These are phyloP conservation scores for Cataglyphis albicans DNA, from an alignment of 2,888 invertebrate genomes.

Conservation along the genomic window DNA sequence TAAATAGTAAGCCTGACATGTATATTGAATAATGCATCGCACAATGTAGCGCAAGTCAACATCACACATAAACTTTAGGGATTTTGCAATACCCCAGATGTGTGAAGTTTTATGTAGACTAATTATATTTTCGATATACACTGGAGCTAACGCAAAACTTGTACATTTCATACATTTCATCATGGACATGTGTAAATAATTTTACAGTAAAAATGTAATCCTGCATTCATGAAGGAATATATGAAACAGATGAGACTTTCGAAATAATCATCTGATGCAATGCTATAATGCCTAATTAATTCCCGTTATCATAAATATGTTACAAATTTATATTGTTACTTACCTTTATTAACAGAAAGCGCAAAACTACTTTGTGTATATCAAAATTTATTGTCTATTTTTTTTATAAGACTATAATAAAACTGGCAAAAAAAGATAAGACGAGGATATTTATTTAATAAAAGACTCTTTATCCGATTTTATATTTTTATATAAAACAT, in stretches of 20 bases:
- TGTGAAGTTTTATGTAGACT: conserved; percentile 33
- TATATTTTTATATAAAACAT: conserved; percentile 36
- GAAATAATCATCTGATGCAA: conserved; percentile 16
- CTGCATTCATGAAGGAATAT: not conserved
- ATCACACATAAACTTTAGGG: not conserved
- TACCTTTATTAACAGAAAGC: conserved; percentile 1
- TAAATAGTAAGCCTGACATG: not conserved
- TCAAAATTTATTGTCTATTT: conserved; percentile 13
- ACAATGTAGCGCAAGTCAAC: conserved; percentile 1
- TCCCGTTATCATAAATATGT: conserved; percentile 21
- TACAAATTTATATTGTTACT: not conserved
- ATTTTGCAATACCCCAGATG: conserved; percentile 30
- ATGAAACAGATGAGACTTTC: conserved; percentile 1
- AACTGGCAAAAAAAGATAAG: conserved; percentile 27
- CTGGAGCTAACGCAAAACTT: not conserved
- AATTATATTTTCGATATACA: conserved; percentile 39
- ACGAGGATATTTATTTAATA: conserved; percentile 13
- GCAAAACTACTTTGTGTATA: conserved; percentile 5
- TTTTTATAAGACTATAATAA: conserved; percentile 25
- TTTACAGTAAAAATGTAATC: conserved; percentile 18
- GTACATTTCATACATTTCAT: not conserved
- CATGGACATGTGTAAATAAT: conserved; percentile 16
- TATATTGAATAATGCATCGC: conserved; percentile 2
- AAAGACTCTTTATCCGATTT: not conserved
- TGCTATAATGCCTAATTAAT: conserved; percentile 8